phyloP scores from a whole-genome alignment of 2,888 invertebrate genomes.

The Diarsia brunnea region DNA sequence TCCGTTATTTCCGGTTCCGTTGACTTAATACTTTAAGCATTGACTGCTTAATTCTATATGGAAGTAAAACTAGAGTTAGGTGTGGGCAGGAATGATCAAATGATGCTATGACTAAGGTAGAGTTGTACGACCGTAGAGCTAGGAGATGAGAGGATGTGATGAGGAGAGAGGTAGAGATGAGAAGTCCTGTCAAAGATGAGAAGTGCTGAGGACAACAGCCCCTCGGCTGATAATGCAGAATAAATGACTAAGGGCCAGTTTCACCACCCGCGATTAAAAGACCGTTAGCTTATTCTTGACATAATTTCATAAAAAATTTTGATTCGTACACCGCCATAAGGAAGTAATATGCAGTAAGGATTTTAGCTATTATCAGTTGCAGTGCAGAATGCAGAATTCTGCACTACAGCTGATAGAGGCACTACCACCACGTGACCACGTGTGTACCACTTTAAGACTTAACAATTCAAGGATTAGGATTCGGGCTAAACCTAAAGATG shows the following conservation, averaged over 20 bases:
- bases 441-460: neutral
- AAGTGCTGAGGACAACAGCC: neutral
- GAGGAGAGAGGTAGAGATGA: too few species aligned
- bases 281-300: too few species aligned
- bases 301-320: too few species aligned
- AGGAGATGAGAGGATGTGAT: too few species aligned
- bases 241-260: neutral
- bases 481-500: neutral
- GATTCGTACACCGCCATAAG: too few species aligned
- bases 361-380: neutral
- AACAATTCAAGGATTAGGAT: neutral
- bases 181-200: neutral
- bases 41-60: constrained; percentile 3
- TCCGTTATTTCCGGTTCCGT: constrained; percentile 39
- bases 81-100: neutral
- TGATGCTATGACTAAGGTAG: neutral
- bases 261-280: too few species aligned
- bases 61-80: neutral
- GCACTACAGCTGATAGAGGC: too few species aligned
- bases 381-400: neutral
- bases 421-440: too few species aligned
- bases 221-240: neutral
- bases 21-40: neutral
- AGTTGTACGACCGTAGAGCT: neutral
- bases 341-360: neutral